These are phyloP conservation scores for Cheiracanthium punctorium DNA, from an alignment of 2,888 invertebrate species.

Conservation along the genomic window DNA sequence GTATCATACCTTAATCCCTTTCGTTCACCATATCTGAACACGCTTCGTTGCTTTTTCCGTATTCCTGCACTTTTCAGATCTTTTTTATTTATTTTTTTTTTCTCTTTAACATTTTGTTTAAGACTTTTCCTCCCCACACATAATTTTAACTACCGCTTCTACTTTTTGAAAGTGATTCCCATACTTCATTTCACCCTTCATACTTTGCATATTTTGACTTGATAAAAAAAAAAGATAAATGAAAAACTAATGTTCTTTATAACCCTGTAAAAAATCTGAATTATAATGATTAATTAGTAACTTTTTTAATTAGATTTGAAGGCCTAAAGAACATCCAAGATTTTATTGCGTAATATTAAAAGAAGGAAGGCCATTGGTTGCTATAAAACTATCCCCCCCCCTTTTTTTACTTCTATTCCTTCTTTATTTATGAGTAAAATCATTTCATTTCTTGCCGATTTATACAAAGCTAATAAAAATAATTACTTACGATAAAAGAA, in stretches of 20 bases:
- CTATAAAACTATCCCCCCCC: constrained; percentile 20
- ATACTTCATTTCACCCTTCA: constrained; percentile 65
- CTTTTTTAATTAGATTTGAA: constrained; percentile 36
- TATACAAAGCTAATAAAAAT: not conserved
- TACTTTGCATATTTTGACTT: constrained; percentile 64
- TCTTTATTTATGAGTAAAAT: not conserved
- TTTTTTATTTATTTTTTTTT: constrained; percentile 21
- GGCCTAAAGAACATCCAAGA: constrained; percentile 39
- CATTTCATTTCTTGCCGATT: not conserved
- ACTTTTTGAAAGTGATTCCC: constrained; percentile 63
- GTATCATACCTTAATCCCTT: constrained; percentile 62
- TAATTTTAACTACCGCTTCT: constrained; percentile 46
- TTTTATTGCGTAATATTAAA: constrained; percentile 46
- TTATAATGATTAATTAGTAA: constrained; percentile 65
- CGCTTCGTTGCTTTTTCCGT: constrained; percentile 52
- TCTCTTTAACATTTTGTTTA: constrained; percentile 23
- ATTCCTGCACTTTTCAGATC: constrained; percentile 31
- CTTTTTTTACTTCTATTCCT: not conserved
- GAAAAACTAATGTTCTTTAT: constrained; percentile 68
- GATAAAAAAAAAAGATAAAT: constrained; percentile 66
- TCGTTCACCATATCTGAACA: constrained; percentile 59
- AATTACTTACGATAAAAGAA: not conserved
- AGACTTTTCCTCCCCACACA: constrained; percentile 8
- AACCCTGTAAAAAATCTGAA: constrained; percentile 45
- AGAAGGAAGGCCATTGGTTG: constrained; percentile 28